Percentiles rank a stretch among this genome's conserved stretches.
Conservation (phyloP, 2,888 invertebrate genomes). For the Cataglyphis cursor region DNA sequence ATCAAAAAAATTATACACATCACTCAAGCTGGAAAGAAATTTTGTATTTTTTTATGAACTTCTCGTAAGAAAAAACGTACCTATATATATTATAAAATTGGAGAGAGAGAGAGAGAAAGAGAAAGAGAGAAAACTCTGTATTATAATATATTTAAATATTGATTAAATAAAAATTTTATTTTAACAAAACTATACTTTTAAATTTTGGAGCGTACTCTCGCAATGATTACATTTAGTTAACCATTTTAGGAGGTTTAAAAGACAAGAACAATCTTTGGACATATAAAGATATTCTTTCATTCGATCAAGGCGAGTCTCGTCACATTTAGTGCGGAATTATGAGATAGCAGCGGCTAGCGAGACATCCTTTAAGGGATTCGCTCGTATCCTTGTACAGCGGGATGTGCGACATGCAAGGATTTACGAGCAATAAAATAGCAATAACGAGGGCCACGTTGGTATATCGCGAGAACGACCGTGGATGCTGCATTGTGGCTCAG, state of each 20-base stretch:
- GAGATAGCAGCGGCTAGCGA: slow-evolving; percentile 53
- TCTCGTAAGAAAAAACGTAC: background rate
- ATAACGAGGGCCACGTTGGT: slow-evolving; percentile 81
- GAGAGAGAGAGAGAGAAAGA: background rate
- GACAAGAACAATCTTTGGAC: background rate
- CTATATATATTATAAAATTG: no score
- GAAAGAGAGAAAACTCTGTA: background rate
- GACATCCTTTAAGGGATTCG: slow-evolving; percentile 69
- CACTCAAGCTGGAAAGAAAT: background rate
- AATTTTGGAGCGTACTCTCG: background rate
- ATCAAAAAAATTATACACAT: background rate
- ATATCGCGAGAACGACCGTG: slow-evolving; percentile 47
- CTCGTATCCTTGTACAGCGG: slow-evolving; percentile 72
- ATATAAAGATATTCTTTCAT: background rate
- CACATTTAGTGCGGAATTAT: slow-evolving; percentile 27
- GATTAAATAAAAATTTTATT: background rate
- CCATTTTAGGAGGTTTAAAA: background rate
- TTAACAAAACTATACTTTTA: background rate
- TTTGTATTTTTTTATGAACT: background rate
- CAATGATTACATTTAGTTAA: background rate
- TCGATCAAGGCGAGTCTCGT: slow-evolving; percentile 26
- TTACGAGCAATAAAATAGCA: slow-evolving; percentile 84
- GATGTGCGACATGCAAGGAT: slow-evolving; percentile 73
- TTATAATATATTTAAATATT: background rate
- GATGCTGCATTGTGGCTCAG: slow-evolving; percentile 63